Evolutionary conservation across 2,113 vertebrate species (phyloP).

Genomic region (Boleophthalmus pectinirostris): DNA sequence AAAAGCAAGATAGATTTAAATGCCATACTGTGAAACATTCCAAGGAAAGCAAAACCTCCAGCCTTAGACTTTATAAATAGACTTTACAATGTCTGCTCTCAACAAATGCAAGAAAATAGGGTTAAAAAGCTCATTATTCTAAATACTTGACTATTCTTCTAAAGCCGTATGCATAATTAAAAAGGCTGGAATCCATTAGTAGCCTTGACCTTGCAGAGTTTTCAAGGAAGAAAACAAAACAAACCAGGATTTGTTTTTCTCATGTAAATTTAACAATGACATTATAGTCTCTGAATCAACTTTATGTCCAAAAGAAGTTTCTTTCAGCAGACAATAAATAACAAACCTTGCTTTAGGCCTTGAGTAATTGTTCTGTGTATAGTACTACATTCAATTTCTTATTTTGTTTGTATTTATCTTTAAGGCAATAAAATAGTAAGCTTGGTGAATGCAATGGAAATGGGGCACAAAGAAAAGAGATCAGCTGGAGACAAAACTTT

Average conservation of each 20-base stretch:
- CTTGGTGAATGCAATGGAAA: too few relatives aligned
- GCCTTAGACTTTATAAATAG: not conserved
- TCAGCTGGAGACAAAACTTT: too few relatives aligned
- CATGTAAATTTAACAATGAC: not conserved
- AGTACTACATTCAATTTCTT: too few relatives aligned
- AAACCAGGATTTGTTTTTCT: not conserved
- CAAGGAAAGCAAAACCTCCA: too few relatives aligned
- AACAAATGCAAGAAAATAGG: not conserved
- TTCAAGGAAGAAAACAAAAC: slow-evolving; percentile 1
- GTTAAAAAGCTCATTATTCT: not conserved
- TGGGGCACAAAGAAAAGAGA: too few relatives aligned
- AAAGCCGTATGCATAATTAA: not conserved
- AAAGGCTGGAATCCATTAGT: not conserved
- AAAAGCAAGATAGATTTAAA: too few relatives aligned
- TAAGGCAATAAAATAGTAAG: too few relatives aligned
- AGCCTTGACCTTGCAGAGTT: not conserved
- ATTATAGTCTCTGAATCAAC: not conserved
- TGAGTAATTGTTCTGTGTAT: too few relatives aligned
- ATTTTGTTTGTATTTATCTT: too few relatives aligned
- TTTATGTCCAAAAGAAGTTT: not conserved
- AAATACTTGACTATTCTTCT: not conserved
- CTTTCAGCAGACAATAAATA: not conserved
- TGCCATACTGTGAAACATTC: too few relatives aligned
- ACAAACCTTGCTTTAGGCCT: not conserved
- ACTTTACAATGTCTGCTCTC: not conserved